Evolutionary conservation across 2,113 vertebrate species (phyloP).

Genomic region (Gila orcuttii): DNA sequence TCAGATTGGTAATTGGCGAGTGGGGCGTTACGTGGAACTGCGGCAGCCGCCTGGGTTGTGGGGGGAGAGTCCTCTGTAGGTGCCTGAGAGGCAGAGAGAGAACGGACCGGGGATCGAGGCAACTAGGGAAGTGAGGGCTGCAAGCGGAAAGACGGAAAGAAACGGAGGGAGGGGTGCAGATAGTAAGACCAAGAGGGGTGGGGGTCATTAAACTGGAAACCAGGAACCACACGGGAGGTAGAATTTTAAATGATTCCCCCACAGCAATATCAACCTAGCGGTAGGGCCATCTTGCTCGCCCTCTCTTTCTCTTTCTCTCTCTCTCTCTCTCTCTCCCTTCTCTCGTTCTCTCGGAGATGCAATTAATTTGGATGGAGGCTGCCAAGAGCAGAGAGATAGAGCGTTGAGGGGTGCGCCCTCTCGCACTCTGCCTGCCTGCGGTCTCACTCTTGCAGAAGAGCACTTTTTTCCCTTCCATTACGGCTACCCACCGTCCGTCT

Average conservation of each 20-base stretch:
- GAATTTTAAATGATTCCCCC: slow-evolving; percentile 81
- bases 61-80: slow-evolving; percentile 50
- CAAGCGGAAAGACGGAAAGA: slow-evolving; percentile 50
- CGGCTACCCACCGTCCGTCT: slow-evolving; percentile 50
- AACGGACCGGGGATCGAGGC: slow-evolving; percentile 55
- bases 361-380: slow-evolving; percentile 65
- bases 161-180: slow-evolving; percentile 53
- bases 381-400: slow-evolving; percentile 62
- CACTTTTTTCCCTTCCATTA: slow-evolving; percentile 51
- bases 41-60: slow-evolving; percentile 41
- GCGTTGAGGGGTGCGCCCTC: slow-evolving; percentile 59
- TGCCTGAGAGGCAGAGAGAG: slow-evolving; percentile 47
- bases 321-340: slow-evolving; percentile 55
- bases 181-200: slow-evolving; percentile 54
- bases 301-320: slow-evolving; percentile 55
- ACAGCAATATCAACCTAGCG: slow-evolving; percentile 77
- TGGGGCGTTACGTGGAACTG: slow-evolving; percentile 65
- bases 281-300: slow-evolving; percentile 45
- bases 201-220: slow-evolving; percentile 80
- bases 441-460: slow-evolving; percentile 44
- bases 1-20: slow-evolving; percentile 62
- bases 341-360: slow-evolving; percentile 61
- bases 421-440: slow-evolving; percentile 54
- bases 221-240: slow-evolving; percentile 77
- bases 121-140: slow-evolving; percentile 39